Percentiles rank a stretch among this genome's conserved stretches.
Conservation (phyloP, 2,797 vertebrate genomes). For the Lacerta bilineata region DNA sequence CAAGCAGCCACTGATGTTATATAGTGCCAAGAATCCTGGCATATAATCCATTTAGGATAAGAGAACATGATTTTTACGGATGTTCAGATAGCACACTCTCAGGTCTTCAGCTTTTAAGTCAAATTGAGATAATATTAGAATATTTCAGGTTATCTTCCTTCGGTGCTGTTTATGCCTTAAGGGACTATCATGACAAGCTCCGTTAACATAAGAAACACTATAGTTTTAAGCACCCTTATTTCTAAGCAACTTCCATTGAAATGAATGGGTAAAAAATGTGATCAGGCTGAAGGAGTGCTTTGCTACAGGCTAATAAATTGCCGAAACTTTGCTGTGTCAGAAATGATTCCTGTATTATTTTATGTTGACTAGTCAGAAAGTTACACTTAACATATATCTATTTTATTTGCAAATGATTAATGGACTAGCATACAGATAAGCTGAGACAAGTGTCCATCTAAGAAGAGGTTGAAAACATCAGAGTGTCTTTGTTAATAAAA, state of each 20-base stretch:
- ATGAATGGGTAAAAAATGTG: neutral
- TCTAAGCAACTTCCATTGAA: neutral
- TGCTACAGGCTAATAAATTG: neutral
- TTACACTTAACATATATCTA: slow-evolving; percentile 7
- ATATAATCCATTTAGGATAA: neutral
- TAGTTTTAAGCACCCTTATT: neutral
- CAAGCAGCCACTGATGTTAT: neutral
- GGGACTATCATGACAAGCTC: neutral
- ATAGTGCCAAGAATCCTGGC: neutral
- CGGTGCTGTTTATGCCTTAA: neutral
- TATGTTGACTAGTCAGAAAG: neutral
- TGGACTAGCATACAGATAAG: neutral
- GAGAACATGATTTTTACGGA: neutral
- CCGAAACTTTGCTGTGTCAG: neutral
- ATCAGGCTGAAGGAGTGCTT: neutral
- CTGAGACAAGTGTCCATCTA: neutral
- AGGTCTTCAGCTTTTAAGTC: neutral
- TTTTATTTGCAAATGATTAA: neutral
- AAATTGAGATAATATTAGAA: neutral
- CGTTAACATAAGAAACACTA: neutral
- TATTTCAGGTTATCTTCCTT: neutral
- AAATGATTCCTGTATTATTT: neutral
- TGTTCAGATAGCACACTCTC: neutral
- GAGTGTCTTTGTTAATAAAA: neutral
- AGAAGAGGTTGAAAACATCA: slow-evolving; percentile 20